Evolutionary conservation across 2,113 vertebrate species (phyloP), one percentile per base, ranked within the genome.

Genomic region (Cyphomyrus plagiostoma): DNA sequence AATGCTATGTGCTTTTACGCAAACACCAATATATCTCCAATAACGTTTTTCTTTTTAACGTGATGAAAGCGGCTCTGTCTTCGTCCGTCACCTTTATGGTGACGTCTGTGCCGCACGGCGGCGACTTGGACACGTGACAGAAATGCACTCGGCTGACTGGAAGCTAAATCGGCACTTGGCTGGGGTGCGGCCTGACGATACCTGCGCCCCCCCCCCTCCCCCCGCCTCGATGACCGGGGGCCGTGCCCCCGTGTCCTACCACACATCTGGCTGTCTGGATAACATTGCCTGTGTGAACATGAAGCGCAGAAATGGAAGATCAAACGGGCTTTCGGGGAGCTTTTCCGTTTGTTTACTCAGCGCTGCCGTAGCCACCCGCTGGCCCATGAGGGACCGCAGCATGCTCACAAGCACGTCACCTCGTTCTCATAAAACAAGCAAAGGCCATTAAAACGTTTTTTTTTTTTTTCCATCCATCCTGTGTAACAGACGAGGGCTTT

Each of bases 281-380:
- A 85, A 48, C 62, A 62, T 30, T 62, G 30, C 39, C 80, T 62
- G 39, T 42, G 58, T 89, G 50, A 48, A 50, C 39, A 46, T 62
- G 50, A 45, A 56, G 30, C 70, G 39, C 49, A 82, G 80, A 84
- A 45, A 84, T 46, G 80, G 80, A 89, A 89, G 88, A 84, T 89
- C 88, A 89, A 84, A 89, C 49, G 49, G 9, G 39, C 42, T 56
- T 56, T 62, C 52, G 46, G 56, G 77, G 50, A 6, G 80, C 50
- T 46, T 89, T 17, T 46, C 49, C 10, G 23, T 62, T 56, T 85
- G 52, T 80, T 89, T 80, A 89, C 58, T 85, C 49, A 89, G 88
- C 13, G 19, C 50, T 58, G 3, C 39, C 21, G 17, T 46, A 26
- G 3, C 3, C 4, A 26, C 42, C 23, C 3, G 39, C 52, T 46